These are phyloP conservation scores for Myopa tessellatipennis DNA, from an alignment of 2,888 invertebrate genomes.

Conservation along the genomic window DNA sequence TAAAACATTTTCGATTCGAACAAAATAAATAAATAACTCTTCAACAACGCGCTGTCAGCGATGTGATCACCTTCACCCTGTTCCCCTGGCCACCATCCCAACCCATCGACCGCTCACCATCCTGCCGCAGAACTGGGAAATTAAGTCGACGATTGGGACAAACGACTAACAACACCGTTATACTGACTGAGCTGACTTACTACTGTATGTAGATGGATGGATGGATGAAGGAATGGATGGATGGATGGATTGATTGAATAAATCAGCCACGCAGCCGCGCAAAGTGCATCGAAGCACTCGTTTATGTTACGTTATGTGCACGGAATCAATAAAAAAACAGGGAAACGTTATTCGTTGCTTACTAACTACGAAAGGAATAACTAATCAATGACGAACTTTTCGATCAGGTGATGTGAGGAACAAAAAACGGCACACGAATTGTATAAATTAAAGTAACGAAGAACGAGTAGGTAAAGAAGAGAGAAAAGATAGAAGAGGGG, in stretches of 20 bases:
- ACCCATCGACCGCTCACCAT: neutral
- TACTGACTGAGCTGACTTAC: neutral
- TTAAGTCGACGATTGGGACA: neutral
- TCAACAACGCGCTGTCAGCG: no score
- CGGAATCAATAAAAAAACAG: neutral
- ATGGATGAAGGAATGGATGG: neutral
- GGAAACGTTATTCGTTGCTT: constrained; percentile 1
- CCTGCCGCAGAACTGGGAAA: neutral
- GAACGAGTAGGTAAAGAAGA: no score
- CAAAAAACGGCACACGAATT: neutral
- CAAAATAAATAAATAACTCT: neutral
- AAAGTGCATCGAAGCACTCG: neutral
- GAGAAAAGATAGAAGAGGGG: no score
- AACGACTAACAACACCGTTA: constrained; percentile 6
- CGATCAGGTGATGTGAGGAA: neutral
- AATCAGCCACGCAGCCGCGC: neutral
- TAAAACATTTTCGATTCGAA: neutral
- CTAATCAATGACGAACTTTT: neutral
- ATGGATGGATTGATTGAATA: neutral
- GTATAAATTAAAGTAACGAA: no score
- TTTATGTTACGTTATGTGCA: neutral
- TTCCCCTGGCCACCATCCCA: no score
- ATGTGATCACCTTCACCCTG: no score
- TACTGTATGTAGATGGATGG: neutral
- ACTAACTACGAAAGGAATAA: constrained; percentile 5